phyloP scores from a whole-genome alignment of 2,888 invertebrate genomes.

The Zaprionus lineosus region DNA sequence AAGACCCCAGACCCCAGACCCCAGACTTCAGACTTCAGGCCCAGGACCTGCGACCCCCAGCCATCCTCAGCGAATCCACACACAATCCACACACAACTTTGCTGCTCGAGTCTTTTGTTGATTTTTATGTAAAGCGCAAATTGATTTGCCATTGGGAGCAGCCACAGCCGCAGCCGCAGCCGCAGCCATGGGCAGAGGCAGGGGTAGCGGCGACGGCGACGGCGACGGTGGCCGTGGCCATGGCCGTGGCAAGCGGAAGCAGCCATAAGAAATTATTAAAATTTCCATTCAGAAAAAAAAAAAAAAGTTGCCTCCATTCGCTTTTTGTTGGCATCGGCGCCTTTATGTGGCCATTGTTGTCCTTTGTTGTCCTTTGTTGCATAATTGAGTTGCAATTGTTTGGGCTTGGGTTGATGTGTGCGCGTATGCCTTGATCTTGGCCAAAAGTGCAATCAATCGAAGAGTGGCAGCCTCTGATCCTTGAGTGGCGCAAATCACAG shows the following conservation, averaged over 20 bases:
- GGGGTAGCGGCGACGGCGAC: not conserved
- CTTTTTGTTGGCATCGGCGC: not conserved
- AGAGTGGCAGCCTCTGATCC: slow-evolving; percentile 1
- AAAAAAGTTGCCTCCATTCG: not conserved
- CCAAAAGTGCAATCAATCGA: not conserved
- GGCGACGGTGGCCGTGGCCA: slow-evolving; percentile 4
- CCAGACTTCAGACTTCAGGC: slow-evolving; percentile 1
- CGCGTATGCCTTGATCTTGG: not conserved
- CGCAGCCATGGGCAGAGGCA: slow-evolving; percentile 4
- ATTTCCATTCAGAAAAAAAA: slow-evolving; percentile 25
- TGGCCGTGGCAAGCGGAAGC: not conserved
- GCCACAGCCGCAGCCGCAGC: slow-evolving; percentile 12
- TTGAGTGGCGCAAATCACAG: slow-evolving; percentile 40
- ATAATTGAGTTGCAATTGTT: slow-evolving; percentile 41
- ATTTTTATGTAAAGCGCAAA: slow-evolving; percentile 71
- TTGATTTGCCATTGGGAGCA: slow-evolving; percentile 66
- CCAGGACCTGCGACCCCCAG: no score
- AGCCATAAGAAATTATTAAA: slow-evolving; percentile 44
- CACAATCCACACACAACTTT: slow-evolving; percentile 8
- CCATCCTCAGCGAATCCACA: no score
- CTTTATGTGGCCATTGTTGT: slow-evolving; percentile 11
- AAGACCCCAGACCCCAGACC: not conserved
- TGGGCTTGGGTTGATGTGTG: slow-evolving; percentile 30
- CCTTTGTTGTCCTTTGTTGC: slow-evolving; percentile 27
- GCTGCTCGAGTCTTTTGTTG: slow-evolving; percentile 53